These are phyloP conservation scores for Ormyrus rosae DNA, from an alignment of 2,888 invertebrate genomes.

Conservation along the genomic window DNA sequence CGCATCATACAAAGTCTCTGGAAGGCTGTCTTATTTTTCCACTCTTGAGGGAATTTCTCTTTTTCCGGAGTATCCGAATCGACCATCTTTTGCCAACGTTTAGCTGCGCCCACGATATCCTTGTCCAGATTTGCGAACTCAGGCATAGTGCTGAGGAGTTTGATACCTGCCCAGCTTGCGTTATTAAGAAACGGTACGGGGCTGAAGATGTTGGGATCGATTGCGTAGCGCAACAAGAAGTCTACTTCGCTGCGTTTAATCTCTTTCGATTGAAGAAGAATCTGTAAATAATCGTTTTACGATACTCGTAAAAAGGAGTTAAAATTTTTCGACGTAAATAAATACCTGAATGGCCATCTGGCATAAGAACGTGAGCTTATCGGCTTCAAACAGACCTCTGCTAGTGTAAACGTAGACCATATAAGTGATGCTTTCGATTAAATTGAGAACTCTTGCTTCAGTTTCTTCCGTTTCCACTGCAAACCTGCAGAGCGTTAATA, in stretches of 20 bases:
- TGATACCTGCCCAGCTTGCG: conserved; percentile 88
- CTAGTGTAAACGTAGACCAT: conserved; percentile 92
- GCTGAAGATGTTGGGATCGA: conserved; percentile 83
- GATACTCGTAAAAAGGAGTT: background rate
- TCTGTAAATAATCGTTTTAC: conserved; percentile 71
- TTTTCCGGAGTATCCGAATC: conserved; percentile 95
- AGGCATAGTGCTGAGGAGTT: conserved; percentile 85
- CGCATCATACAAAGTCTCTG: conserved; percentile 95
- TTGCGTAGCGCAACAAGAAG: conserved; percentile 91
- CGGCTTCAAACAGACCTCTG: conserved; percentile 92
- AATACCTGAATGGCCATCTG: conserved; percentile 89
- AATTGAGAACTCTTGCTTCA: conserved; percentile 83
- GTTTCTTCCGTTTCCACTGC: conserved; percentile 85
- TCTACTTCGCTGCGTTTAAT: conserved; percentile 88
- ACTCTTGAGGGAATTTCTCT: conserved; percentile 96
- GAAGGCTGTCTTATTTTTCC: conserved; percentile 92
- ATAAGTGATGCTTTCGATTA: conserved; percentile 92
- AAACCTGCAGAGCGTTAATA: conserved; percentile 62
- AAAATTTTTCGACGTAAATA: background rate
- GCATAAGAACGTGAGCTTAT: conserved; percentile 93
- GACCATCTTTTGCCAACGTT: conserved; percentile 94
- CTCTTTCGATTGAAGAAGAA: conserved; percentile 81
- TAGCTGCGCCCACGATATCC: conserved; percentile 93
- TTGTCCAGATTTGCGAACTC: conserved; percentile 91
- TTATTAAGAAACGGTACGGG: conserved; percentile 91